These are phyloP conservation scores for Drosophila miranda DNA, from an alignment of 1,140 invertebrate species.

Conservation along the genomic window DNA sequence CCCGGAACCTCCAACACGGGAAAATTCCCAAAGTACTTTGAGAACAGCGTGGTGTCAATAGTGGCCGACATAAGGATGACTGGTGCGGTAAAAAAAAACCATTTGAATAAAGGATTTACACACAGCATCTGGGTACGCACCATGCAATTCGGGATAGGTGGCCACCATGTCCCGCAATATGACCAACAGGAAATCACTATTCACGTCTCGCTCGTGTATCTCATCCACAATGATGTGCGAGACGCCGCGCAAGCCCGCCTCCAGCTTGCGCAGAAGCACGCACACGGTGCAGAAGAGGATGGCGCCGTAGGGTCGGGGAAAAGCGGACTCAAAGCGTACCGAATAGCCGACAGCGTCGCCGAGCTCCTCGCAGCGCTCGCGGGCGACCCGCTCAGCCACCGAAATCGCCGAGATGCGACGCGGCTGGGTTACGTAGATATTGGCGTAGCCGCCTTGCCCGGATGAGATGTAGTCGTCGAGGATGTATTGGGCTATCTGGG, in stretches of 20 bases:
- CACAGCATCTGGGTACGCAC: constrained; percentile 11
- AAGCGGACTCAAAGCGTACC: constrained; percentile 94
- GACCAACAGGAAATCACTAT: constrained; percentile 98
- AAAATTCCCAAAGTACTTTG: constrained; percentile 95
- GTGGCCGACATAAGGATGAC: constrained; percentile 99
- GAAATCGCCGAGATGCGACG: constrained; percentile 97
- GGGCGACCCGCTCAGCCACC: constrained; percentile 94
- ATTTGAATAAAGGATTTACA: background rate
- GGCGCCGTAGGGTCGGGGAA: constrained; percentile 95
- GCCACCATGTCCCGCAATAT: constrained; percentile 96
- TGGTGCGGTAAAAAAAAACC: constrained; percentile 7
- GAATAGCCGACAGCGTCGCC: constrained; percentile 94
- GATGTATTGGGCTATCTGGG: constrained; percentile 97
- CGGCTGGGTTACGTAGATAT: constrained; percentile 97
- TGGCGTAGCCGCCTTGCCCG: constrained; percentile 91
- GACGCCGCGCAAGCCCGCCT: constrained; percentile 92
- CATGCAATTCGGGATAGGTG: constrained; percentile 92
- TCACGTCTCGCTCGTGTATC: constrained; percentile 98
- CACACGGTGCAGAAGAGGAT: constrained; percentile 98
- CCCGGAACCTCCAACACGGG: constrained; percentile 90
- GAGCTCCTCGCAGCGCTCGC: constrained; percentile 91
- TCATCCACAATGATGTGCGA: constrained; percentile 98
- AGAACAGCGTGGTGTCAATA: constrained; percentile 95
- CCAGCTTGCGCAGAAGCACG: constrained; percentile 95
- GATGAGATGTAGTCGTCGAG: constrained; percentile 96